Evolutionary conservation across 2,888 invertebrate genomes (phyloP).

Genomic region (Hyles lineata): DNA sequence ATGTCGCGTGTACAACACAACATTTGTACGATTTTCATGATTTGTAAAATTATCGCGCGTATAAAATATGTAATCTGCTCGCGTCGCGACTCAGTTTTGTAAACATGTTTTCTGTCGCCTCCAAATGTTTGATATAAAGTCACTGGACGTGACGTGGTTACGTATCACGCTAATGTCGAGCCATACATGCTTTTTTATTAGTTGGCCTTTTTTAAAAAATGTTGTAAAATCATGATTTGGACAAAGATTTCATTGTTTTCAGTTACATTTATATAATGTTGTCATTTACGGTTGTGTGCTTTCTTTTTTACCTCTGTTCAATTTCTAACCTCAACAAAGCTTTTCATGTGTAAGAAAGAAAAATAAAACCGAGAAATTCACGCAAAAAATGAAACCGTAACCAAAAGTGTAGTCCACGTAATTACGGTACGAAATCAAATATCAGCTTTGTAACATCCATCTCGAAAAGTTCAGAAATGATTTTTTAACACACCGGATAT

Average conservation of each 20-base stretch:
- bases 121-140: conserved; percentile 65
- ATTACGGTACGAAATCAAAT: conserved; percentile 9
- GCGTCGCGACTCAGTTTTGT: conserved; percentile 52
- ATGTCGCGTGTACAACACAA: neutral
- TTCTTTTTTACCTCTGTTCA: too few species aligned
- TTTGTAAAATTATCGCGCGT: neutral
- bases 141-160: conserved; percentile 56
- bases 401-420: neutral
- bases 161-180: neutral
- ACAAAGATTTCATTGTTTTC: too few species aligned
- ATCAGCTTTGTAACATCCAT: conserved; percentile 18
- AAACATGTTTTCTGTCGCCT: conserved; percentile 58
- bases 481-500: conserved; percentile 59
- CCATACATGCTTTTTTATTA: neutral
- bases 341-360: neutral
- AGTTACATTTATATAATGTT: too few species aligned
- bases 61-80: conserved; percentile 29
- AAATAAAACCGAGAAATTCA: neutral
- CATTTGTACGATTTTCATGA: neutral
- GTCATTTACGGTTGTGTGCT: too few species aligned
- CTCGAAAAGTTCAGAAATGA: conserved; percentile 24
- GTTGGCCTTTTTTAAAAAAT: neutral
- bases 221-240: neutral
- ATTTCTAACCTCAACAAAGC: too few species aligned
- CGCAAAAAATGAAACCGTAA: neutral